Evolutionary conservation across 2,888 invertebrate species (phyloP), one percentile per base, ranked within the genome.

Genomic region (Drosophila histrio): DNA sequence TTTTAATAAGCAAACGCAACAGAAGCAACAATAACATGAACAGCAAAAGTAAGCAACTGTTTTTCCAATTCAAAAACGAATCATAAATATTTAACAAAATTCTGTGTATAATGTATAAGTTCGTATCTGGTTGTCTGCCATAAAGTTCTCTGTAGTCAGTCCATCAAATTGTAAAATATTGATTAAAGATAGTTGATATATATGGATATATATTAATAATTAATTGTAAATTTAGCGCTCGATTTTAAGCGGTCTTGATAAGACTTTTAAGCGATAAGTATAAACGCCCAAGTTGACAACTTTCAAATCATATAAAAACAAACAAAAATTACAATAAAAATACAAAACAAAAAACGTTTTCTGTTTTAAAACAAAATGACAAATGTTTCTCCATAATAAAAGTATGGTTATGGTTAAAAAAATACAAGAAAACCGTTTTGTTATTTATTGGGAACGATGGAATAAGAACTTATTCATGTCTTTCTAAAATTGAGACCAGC

Each of bases 201-300:
- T 19, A 32, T 47, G 7, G 11, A 58, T 52, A 43, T 49, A 17
- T 26, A 44, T 50, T 69, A 67, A 70, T 72, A 60, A 61, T 61
- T 87, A 80, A 84, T 67, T 83, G 89, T 83, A 88, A 41, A 87
- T 88, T 88, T 84, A 82, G 81, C 60, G 72, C 72, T 88, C 80
- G 82, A 77, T 88, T 87, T 88, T 88, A 82, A 84, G 82, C 71
- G 82, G 89, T 88, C 89, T 88, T 84, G 87, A 87, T 88, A 88
- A 82, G 82, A 88, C 87, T 88, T 82, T 77, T 84, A 87, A 60
- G 81, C 66, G 28, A 59, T 82, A 82, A 88, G 88, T 52, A 43
- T 77, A 67, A 72, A 57, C 13, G 57, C 60, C 65, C 62, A 73
- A 77, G 83, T 78, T 78, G 79, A 78, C 75, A 73, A 80, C 56